A percentile compares a stretch with the other conserved stretches of the same genome.
Conservation (phyloP, 2,113 vertebrate species). For the Sakesphorus luctuosus region DNA sequence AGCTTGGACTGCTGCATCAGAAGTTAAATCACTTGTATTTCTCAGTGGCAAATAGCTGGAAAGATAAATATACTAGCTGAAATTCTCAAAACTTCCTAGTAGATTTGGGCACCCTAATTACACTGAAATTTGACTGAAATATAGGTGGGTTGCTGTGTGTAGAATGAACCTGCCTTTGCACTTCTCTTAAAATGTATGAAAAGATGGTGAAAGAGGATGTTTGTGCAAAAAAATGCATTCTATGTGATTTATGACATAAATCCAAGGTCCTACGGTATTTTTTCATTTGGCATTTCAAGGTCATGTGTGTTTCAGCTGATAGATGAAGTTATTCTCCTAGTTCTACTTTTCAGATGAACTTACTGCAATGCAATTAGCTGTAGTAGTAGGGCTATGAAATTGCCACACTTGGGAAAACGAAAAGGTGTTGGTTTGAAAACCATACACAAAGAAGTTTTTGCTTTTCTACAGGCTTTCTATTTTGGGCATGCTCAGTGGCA, state of each 20-base stretch:
- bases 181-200: not conserved
- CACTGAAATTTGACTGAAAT: not conserved
- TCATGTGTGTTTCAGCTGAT: not conserved
- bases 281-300: not conserved
- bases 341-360: not conserved
- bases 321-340: not conserved
- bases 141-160: not conserved
- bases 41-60: not conserved
- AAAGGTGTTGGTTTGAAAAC: not conserved
- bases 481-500: slow-evolving; percentile 61
- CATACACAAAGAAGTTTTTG: not conserved
- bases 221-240: not conserved
- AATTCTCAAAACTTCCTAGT: not conserved
- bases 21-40: not conserved
- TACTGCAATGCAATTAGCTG: not conserved
- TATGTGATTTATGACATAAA: not conserved
- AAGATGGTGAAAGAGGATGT: not conserved
- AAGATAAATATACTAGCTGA: not conserved
- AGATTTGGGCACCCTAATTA: not conserved
- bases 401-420: not conserved
- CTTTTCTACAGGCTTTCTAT: slow-evolving; percentile 26
- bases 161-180: not conserved
- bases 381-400: not conserved
- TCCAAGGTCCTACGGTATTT: not conserved
- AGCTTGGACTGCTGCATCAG: not conserved